Evolutionary conservation across 1,140 invertebrate species (phyloP).

Genomic region (Drosophila guanche): DNA sequence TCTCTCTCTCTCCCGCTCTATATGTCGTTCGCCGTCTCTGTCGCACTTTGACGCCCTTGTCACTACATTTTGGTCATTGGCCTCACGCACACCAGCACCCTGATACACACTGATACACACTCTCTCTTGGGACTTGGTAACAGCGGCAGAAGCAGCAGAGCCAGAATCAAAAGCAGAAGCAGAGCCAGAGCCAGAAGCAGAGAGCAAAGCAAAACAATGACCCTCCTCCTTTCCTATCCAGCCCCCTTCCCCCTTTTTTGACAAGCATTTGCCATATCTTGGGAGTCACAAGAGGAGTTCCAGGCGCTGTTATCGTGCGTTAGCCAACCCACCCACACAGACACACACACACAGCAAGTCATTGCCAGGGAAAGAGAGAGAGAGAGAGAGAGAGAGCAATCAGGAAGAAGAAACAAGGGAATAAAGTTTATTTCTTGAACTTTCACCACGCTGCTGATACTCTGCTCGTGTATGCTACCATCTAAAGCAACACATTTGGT

Average conservation of each 20-base stretch:
- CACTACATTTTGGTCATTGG: constrained; percentile 65
- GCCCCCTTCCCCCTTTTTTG: neutral
- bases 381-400: constrained; percentile 24
- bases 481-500: too few relatives aligned
- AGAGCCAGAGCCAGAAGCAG: constrained; percentile 18
- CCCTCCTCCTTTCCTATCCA: constrained; percentile 7
- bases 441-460: constrained; percentile 7
- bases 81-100: constrained; percentile 32
- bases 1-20: constrained; percentile 6
- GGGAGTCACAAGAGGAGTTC: constrained; percentile 19
- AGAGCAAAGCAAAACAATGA: constrained; percentile 43
- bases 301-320: constrained; percentile 65
- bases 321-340: constrained; percentile 63
- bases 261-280: neutral
- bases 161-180: constrained; percentile 9
- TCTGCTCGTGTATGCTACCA: neutral
- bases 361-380: too few relatives aligned
- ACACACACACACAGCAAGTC: constrained; percentile 15
- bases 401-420: constrained; percentile 60
- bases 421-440: constrained; percentile 23
- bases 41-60: constrained; percentile 61
- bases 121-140: constrained; percentile 56
- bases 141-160: constrained; percentile 27
- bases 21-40: neutral
- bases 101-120: constrained; percentile 1